Evolutionary conservation across 2,888 invertebrate genomes (phyloP).

Genomic region (Coleophora flavipennella): DNA sequence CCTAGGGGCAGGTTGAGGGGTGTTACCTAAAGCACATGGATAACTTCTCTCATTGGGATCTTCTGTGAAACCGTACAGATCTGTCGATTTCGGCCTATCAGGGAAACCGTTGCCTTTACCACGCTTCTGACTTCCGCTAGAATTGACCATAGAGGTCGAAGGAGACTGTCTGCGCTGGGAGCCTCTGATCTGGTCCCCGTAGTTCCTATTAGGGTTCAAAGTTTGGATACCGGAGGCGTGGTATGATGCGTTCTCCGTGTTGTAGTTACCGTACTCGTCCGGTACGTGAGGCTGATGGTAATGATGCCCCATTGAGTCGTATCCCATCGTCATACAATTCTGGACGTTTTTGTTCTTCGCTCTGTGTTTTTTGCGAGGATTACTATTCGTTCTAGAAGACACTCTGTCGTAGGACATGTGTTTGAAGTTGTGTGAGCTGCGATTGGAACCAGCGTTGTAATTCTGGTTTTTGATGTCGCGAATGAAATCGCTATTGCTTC

Average conservation of each 20-base stretch:
- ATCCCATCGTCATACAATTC: slow-evolving; percentile 74
- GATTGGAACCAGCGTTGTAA: slow-evolving; percentile 64
- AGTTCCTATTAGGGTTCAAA: slow-evolving; percentile 66
- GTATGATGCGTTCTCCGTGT: slow-evolving; percentile 64
- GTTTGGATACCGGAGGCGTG: slow-evolving; percentile 68
- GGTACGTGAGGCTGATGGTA: slow-evolving; percentile 69
- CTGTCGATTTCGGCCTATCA: slow-evolving; percentile 76
- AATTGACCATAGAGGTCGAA: slow-evolving; percentile 55
- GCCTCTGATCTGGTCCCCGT: slow-evolving; percentile 51
- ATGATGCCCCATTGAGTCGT: slow-evolving; percentile 66
- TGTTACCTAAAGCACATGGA: slow-evolving; percentile 53
- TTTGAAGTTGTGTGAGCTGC: slow-evolving; percentile 68
- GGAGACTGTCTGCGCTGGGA: slow-evolving; percentile 64
- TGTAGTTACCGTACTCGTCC: slow-evolving; percentile 62
- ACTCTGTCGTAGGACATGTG: slow-evolving; percentile 67
- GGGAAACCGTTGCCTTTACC: slow-evolving; percentile 69
- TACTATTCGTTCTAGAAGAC: slow-evolving; percentile 66
- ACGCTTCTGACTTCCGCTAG: slow-evolving; percentile 64
- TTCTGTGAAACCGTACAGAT: slow-evolving; percentile 71
- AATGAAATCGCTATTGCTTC: slow-evolving; percentile 63
- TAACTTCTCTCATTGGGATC: slow-evolving; percentile 57
- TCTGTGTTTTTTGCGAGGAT: slow-evolving; percentile 64
- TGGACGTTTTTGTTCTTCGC: slow-evolving; percentile 66
- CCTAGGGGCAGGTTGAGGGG: slow-evolving; percentile 66
- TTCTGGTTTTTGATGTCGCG: slow-evolving; percentile 70